phyloP scores from a whole-genome alignment of 2,113 vertebrate species.

The Callopanchax toddi region DNA sequence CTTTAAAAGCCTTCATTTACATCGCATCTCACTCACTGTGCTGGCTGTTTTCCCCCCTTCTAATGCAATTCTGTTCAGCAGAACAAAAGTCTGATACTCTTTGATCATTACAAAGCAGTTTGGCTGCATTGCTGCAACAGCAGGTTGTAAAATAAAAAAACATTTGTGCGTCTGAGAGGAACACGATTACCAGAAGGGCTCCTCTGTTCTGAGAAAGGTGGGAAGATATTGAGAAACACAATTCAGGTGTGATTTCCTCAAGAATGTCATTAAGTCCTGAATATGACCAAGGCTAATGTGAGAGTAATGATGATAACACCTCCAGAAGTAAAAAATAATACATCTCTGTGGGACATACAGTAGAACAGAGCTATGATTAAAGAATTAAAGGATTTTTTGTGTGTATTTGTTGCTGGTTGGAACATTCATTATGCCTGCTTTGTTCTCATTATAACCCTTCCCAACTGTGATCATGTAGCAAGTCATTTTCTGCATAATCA shows the following conservation, averaged over 20 bases:
- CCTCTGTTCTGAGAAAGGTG: background rate
- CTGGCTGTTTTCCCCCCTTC: slow-evolving; percentile 1
- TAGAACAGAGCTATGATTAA: slow-evolving; percentile 29
- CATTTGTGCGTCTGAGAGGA: slow-evolving; percentile 3
- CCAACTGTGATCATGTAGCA: slow-evolving; percentile 8
- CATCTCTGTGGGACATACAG: slow-evolving; percentile 24
- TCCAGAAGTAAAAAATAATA: slow-evolving; percentile 42
- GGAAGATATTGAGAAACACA: background rate
- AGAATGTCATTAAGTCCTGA: slow-evolving; percentile 42
- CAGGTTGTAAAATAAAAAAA: background rate
- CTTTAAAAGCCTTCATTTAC: slow-evolving; percentile 36
- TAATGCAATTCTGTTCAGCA: background rate
- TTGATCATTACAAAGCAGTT: background rate
- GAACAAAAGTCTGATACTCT: slow-evolving; percentile 3
- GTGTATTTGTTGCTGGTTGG: slow-evolving; percentile 10
- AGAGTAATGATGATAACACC: slow-evolving; percentile 23
- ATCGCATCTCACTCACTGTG: slow-evolving; percentile 22
- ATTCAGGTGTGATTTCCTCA: slow-evolving; percentile 24
- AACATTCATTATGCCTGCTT: slow-evolving; percentile 17
- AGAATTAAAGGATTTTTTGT: slow-evolving; percentile 24
- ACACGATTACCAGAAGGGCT: background rate
- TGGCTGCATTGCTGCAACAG: slow-evolving; percentile 1
- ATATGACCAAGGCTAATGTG: slow-evolving; percentile 29
- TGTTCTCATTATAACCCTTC: slow-evolving; percentile 19
- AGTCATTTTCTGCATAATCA: background rate